Percentiles rank a stretch among this genome's conserved stretches.
Conservation (phyloP, 2,113 vertebrate species). For the Eudyptes chrysolophus region DNA sequence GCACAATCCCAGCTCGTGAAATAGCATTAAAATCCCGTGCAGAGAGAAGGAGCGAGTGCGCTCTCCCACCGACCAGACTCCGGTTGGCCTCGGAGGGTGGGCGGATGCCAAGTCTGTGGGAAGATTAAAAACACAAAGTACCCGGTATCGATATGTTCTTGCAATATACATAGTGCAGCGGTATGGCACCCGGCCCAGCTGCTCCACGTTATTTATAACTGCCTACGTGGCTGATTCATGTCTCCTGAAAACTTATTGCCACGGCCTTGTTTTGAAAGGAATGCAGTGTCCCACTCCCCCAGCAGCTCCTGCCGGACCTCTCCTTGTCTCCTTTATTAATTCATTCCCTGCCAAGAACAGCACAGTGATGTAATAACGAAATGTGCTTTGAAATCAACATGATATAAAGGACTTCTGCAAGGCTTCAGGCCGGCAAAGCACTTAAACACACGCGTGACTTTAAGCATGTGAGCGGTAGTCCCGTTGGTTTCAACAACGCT, state of each 20-base stretch:
- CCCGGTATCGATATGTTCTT: neutral
- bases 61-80: neutral
- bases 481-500: constrained; percentile 29
- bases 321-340: constrained; percentile 63
- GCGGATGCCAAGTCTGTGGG: neutral
- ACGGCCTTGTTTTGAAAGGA: constrained; percentile 39
- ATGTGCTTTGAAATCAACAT: constrained; percentile 64
- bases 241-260: constrained; percentile 26
- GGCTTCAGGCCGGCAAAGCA: constrained; percentile 58
- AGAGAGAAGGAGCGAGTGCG: accelerated
- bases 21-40: neutral
- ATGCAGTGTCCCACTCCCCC: constrained; percentile 33
- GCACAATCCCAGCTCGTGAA: neutral
- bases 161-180: neutral
- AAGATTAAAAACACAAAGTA: neutral
- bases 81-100: neutral
- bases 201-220: constrained; percentile 16
- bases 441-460: constrained; percentile 61
- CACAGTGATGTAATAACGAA: constrained; percentile 48
- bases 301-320: constrained; percentile 28
- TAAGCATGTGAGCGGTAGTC: constrained; percentile 15
- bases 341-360: constrained; percentile 62
- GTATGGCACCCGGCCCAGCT: neutral
- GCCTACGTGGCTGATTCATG: constrained; percentile 23
- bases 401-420: constrained; percentile 67